Conservation (phyloP, 1,140 invertebrate genomes). For the Drosophila nannoptera region DNA sequence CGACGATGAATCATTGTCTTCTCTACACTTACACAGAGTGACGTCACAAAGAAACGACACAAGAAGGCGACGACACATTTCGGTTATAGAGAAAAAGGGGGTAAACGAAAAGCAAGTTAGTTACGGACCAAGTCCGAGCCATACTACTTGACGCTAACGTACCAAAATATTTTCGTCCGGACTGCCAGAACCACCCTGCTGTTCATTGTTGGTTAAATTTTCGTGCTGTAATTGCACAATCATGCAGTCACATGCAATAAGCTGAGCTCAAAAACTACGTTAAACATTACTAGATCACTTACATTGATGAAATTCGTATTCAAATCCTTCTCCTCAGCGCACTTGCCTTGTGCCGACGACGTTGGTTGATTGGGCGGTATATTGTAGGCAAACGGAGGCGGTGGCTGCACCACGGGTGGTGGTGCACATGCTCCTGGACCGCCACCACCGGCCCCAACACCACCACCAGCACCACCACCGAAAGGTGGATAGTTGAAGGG, state of each 20-base stretch:
- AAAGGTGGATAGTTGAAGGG: slow-evolving; percentile 77
- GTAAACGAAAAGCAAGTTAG: slow-evolving; percentile 61
- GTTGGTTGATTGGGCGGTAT: slow-evolving; percentile 82
- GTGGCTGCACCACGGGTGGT: slow-evolving; percentile 65
- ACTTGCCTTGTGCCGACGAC: slow-evolving; percentile 69
- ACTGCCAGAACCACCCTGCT: slow-evolving; percentile 78
- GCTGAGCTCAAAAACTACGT: slow-evolving; percentile 11
- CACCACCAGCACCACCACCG: slow-evolving; percentile 39
- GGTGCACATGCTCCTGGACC: slow-evolving; percentile 33
- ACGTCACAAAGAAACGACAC: slow-evolving; percentile 39
- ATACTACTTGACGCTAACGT: slow-evolving; percentile 56
- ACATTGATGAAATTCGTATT: slow-evolving; percentile 83
- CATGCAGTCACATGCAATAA: slow-evolving; percentile 60
- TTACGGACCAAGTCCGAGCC: slow-evolving; percentile 28
- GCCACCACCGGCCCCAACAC: slow-evolving; percentile 37
- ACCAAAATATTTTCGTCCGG: slow-evolving; percentile 82
- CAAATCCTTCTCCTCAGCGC: slow-evolving; percentile 80
- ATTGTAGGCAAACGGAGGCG: slow-evolving; percentile 85
- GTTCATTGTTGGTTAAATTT: slow-evolving; percentile 35
- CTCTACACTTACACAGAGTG: slow-evolving; percentile 61
- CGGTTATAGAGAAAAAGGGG: slow-evolving; percentile 33
- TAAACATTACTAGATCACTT: slow-evolving; percentile 40
- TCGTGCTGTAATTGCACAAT: slow-evolving; percentile 56
- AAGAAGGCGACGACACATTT: slow-evolving; percentile 10
- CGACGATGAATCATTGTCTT: slow-evolving; percentile 50